Evolutionary conservation across 1,140 invertebrate genomes (phyloP).

Genomic region (Steinernema khuongi): DNA sequence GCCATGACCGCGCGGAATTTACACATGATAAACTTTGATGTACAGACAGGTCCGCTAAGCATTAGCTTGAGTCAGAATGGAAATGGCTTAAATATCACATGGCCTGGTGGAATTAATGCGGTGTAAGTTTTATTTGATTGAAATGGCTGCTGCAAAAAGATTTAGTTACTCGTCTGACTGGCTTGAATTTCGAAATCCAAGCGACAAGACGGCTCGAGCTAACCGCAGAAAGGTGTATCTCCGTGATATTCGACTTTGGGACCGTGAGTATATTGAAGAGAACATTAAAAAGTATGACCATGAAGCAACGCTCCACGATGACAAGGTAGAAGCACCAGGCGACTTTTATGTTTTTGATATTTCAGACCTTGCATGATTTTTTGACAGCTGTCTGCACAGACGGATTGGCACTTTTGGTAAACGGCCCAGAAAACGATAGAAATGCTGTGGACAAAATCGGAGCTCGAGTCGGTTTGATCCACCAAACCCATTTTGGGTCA

Average conservation of each 20-base stretch:
- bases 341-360: background rate
- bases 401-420: constrained; percentile 48
- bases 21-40: constrained; percentile 48
- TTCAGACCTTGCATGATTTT: constrained; percentile 50
- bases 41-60: constrained; percentile 22
- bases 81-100: constrained; percentile 26
- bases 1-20: constrained; percentile 49
- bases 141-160: background rate
- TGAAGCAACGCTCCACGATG: constrained; percentile 41
- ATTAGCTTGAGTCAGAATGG: constrained; percentile 17
- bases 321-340: constrained; percentile 24
- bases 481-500: constrained; percentile 54
- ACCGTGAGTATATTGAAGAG: constrained; percentile 40
- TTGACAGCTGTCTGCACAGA: constrained; percentile 46
- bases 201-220: constrained; percentile 23
- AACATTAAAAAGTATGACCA: constrained; percentile 40
- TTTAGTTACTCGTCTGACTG: constrained; percentile 41
- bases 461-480: constrained; percentile 48
- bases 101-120: constrained; percentile 29
- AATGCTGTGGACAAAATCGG: constrained; percentile 45
- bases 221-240: constrained; percentile 42
- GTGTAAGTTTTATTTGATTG: background rate
- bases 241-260: constrained; percentile 37
- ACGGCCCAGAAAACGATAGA: constrained; percentile 26
- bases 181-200: constrained; percentile 45